Evolutionary conservation across 2,888 invertebrate species (phyloP), one percentile per base, ranked within the genome.

Genomic region (Drosophila greeni): DNA sequence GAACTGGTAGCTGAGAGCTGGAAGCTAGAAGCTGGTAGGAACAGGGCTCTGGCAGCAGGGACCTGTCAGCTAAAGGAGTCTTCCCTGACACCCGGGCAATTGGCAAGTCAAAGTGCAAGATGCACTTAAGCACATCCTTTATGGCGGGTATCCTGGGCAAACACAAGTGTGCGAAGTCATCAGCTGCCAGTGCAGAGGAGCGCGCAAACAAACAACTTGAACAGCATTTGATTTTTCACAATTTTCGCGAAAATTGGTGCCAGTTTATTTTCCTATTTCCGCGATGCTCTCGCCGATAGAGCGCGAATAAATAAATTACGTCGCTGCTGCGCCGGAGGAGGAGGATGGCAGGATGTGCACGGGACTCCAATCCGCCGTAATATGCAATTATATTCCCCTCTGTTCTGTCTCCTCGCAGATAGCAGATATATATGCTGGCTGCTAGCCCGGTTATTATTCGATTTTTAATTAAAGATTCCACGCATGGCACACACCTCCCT

Each of bases 221-320:
- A 76, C 64, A 43, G 66, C 75, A 73, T 79, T 82, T 76, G 76
- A 79, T 76, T 82, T 82, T 76, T 82, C 33, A 75, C 72, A 73
- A 75, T 81, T 80, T 72, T 70, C 40, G 12, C 20, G 3, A 7
- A 37, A 51, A 61, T 43, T 51, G 51, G 66, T 45, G 66, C 59
- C 69, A 75, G 75, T 76, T 75, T 65, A 68, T 40, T 68, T 40
- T 72, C 59, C 34, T n/a, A 59, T 60, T 36, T 60, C 18, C 60
- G 29, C 11, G 7, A 20, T 39, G 60, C 45, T 34, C 3, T 5
- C 14, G 48, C 59, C 14, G 37, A 53, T 52, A 59, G 55, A 65
- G 61, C 42, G 47, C 42, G 31, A 39, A 45, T 69, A 37, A 58
- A 51, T 51, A 66, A 60, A 67, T 64, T 58, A 29, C 61, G n/a